Conservation (phyloP, 2,797 vertebrate genomes). For the Alca torda region DNA sequence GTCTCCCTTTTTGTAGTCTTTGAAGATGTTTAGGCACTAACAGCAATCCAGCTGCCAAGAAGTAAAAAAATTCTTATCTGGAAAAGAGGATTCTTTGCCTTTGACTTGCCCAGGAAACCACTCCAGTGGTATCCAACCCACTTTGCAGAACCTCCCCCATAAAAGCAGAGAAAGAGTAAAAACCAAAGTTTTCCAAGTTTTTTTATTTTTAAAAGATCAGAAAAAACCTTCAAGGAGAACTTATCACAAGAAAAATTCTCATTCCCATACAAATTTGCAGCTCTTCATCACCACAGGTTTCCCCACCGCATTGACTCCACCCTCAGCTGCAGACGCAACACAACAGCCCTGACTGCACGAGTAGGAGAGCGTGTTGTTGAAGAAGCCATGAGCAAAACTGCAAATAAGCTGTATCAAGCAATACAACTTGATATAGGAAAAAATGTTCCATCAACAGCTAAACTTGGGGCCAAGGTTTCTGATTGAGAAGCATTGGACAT, state of each 20-base stretch:
- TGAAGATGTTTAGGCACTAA: conserved; percentile 19
- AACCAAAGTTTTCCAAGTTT: neutral
- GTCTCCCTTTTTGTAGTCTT: neutral
- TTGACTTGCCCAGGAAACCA: neutral
- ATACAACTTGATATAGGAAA: neutral
- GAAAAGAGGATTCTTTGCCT: neutral
- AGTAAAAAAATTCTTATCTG: neutral
- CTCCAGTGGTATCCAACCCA: neutral
- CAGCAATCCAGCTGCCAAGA: neutral
- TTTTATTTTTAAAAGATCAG: neutral
- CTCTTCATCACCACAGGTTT: neutral
- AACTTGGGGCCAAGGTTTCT: neutral
- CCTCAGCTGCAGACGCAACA: neutral
- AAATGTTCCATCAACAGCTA: neutral
- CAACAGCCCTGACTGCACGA: accelerated
- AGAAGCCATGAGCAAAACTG: neutral
- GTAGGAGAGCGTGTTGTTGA: accelerated
- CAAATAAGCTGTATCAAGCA: neutral
- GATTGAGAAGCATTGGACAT: accelerated
- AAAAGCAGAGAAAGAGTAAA: neutral
- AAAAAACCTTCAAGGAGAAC: neutral
- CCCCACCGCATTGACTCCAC: neutral
- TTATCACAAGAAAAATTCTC: neutral
- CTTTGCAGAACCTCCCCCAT: neutral
- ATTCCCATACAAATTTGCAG: neutral